These are phyloP conservation scores for Cryptotis parvus DNA, from an alignment of 2,113 vertebrate species.

Conservation along the genomic window DNA sequence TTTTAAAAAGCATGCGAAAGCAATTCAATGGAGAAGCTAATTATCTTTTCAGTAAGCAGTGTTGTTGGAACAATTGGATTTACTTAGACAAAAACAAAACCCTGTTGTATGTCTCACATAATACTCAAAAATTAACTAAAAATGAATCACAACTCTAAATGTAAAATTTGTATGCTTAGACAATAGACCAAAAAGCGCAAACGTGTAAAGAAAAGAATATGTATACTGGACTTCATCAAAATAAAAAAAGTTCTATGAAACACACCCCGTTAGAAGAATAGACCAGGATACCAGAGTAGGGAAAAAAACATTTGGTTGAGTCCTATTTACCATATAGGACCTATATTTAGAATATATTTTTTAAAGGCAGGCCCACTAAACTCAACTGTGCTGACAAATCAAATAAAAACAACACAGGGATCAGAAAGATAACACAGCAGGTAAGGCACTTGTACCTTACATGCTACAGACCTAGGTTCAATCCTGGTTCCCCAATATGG, in stretches of 20 bases:
- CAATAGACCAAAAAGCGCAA: constrained; percentile 26
- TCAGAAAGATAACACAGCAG: too few relatives aligned
- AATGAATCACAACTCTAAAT: constrained; percentile 6
- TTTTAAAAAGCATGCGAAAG: constrained; percentile 33
- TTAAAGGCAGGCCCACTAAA: constrained; percentile 40
- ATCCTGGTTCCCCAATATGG: too few relatives aligned
- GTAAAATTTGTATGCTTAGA: constrained; percentile 40
- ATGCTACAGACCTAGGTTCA: too few relatives aligned
- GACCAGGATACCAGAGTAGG: background rate
- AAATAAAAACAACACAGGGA: too few relatives aligned
- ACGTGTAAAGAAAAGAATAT: constrained; percentile 35
- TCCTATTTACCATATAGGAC: background rate
- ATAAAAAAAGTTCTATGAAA: constrained; percentile 44
- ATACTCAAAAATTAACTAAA: constrained; percentile 45
- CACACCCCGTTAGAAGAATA: background rate
- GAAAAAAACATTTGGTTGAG: background rate
- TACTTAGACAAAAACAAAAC: background rate
- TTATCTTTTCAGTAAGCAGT: background rate
- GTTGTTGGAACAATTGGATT: constrained; percentile 4
- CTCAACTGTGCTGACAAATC: background rate
- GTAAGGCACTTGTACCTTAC: too few relatives aligned
- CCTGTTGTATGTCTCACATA: background rate
- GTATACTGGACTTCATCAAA: constrained; percentile 3
- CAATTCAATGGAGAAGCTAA: constrained; percentile 6
- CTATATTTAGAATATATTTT: background rate